Conservation (phyloP, 2,797 vertebrate species). For the Naso thynnoides region DNA sequence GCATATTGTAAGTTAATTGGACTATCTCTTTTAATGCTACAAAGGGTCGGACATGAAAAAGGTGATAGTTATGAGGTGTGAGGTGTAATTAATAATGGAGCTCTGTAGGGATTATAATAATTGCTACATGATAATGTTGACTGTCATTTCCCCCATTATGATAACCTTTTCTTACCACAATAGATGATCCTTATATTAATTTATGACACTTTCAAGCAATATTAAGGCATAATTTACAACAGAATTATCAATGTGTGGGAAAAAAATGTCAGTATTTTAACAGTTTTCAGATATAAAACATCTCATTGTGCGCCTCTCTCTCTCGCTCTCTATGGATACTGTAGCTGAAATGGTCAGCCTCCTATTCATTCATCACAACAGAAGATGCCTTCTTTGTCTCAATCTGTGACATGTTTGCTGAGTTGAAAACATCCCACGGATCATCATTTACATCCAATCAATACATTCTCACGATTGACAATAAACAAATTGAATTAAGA, state of each 20-base stretch:
- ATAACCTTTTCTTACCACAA: background rate
- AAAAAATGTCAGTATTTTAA: background rate
- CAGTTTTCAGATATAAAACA: background rate
- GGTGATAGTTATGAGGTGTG: conserved; percentile 21
- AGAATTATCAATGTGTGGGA: background rate
- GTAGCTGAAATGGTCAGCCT: background rate
- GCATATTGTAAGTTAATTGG: conserved; percentile 29
- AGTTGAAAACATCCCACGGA: conserved; percentile 54
- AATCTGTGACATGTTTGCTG: conserved; percentile 35
- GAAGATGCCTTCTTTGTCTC: conserved; percentile 27
- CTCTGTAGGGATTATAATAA: background rate
- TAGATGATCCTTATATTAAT: background rate
- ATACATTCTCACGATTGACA: conserved; percentile 47
- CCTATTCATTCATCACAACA: conserved; percentile 2
- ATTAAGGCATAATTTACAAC: background rate
- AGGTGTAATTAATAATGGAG: conserved; percentile 18
- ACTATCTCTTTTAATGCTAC: conserved; percentile 16
- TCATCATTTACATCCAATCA: conserved; percentile 59
- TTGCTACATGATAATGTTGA: background rate
- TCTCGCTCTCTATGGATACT: background rate
- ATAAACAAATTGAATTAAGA: conserved; percentile 43
- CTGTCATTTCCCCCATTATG: background rate
- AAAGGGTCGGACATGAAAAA: conserved; percentile 24
- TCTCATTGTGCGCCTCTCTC: background rate
- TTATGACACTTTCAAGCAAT: background rate